Evolutionary conservation across 2,888 invertebrate species (phyloP).

Genomic region (Drosophila pseudotakahashii): DNA sequence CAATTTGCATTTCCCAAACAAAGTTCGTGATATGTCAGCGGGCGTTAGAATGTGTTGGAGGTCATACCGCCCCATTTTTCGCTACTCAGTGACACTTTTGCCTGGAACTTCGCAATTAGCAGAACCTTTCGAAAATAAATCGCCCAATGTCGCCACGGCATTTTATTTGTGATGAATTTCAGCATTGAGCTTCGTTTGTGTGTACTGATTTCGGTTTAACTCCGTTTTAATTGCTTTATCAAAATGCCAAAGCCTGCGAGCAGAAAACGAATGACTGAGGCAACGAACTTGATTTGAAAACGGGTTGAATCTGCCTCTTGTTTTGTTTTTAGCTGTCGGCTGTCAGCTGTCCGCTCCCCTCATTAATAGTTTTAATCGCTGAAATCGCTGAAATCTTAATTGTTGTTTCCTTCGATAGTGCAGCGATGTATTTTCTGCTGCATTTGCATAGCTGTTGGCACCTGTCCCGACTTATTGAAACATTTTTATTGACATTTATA

Average conservation of each 20-base stretch:
- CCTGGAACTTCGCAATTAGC: conserved; percentile 36
- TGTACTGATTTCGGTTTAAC: conserved; percentile 2
- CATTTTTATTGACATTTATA: conserved; percentile 33
- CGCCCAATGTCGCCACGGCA: conserved; percentile 32
- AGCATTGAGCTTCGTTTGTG: not conserved
- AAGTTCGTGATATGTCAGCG: conserved; percentile 75
- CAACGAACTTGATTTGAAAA: conserved; percentile 49
- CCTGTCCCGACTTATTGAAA: conserved; percentile 53
- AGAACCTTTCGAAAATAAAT: conserved; percentile 36
- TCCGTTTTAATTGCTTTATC: conserved; percentile 40
- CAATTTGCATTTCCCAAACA: conserved; percentile 62
- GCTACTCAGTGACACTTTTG: conserved; percentile 62
- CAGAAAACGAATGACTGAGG: conserved; percentile 38
- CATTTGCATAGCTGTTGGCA: conserved; percentile 58
- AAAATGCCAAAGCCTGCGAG: conserved; percentile 42
- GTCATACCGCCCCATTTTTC: conserved; percentile 27
- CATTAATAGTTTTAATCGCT: conserved; percentile 20
- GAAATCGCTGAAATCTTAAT: conserved; percentile 34
- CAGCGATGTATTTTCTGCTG: conserved; percentile 4
- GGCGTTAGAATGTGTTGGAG: conserved; percentile 72
- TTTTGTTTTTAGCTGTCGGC: too few relatives aligned
- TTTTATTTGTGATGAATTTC: conserved; percentile 25
- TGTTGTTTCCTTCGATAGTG: conserved; percentile 7
- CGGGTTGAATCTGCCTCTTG: conserved; percentile 34
- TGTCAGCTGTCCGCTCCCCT: conserved; percentile 1